phyloP scores from a whole-genome alignment of 1,140 invertebrate genomes.

The Microplitis demolitor region DNA sequence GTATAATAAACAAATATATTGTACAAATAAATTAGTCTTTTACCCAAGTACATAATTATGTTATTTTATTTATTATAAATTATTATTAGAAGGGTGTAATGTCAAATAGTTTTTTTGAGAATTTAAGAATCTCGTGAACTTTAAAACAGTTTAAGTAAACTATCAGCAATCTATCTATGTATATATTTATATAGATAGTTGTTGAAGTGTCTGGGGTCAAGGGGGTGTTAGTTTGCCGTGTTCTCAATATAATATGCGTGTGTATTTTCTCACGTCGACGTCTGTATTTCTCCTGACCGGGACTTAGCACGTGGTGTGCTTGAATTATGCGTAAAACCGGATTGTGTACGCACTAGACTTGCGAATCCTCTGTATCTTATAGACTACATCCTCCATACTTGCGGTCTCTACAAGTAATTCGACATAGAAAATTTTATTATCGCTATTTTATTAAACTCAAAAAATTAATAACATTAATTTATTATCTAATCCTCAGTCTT shows the following conservation, averaged over 20 bases:
- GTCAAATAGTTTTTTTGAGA: too few relatives aligned
- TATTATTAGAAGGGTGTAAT: too few relatives aligned
- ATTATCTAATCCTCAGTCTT: neutral
- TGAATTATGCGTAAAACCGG: constrained; percentile 18
- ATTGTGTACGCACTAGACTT: neutral
- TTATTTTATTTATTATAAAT: too few relatives aligned
- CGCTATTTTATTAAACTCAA: neutral
- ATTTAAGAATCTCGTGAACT: too few relatives aligned
- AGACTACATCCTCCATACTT: too few relatives aligned
- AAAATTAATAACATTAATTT: neutral
- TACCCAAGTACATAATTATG: too few relatives aligned
- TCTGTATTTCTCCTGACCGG: neutral
- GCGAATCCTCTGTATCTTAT: neutral
- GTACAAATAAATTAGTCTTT: too few relatives aligned
- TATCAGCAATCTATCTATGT: too few relatives aligned
- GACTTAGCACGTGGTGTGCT: neutral
- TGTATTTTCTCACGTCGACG: constrained; percentile 7
- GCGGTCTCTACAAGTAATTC: too few relatives aligned
- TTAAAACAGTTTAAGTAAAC: too few relatives aligned
- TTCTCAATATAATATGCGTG: neutral
- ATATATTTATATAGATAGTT: neutral
- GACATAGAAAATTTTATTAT: neutral
- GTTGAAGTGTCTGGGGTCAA: constrained; percentile 9
- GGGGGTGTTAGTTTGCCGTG: constrained; percentile 3
- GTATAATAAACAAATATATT: too few relatives aligned